phyloP scores from a whole-genome alignment of 2,113 vertebrate species.

The Macrotus californicus region DNA sequence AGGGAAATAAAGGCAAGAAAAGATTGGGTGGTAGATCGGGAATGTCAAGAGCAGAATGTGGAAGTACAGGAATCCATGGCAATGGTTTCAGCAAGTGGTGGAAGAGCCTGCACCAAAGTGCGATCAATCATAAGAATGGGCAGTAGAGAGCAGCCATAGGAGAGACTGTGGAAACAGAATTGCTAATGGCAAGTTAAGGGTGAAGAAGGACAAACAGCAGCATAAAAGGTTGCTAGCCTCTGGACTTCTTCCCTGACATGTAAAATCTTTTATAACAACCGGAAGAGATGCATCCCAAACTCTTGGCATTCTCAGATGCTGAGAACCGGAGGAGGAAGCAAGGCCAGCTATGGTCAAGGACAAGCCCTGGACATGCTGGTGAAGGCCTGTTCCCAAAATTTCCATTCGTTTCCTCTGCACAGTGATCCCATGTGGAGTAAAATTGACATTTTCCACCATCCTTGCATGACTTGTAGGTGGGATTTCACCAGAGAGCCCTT shows the following conservation, averaged over 20 bases:
- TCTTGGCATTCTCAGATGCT: not conserved
- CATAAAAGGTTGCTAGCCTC: not conserved
- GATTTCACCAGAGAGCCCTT: not conserved
- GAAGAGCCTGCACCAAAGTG: not conserved
- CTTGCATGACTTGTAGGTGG: not conserved
- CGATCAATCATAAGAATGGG: not conserved
- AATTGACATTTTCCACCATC: not conserved
- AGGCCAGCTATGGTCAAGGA: not conserved
- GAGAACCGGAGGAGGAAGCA: not conserved
- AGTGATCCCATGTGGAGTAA: not conserved
- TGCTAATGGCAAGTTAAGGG: not conserved
- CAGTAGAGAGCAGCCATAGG: not conserved
- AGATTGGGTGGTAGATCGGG: not conserved
- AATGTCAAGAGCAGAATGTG: not conserved
- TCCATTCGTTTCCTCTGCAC: not conserved
- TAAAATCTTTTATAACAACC: not conserved
- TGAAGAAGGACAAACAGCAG: not conserved
- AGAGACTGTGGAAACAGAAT: not conserved
- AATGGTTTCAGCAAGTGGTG: not conserved
- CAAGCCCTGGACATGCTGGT: accelerated
- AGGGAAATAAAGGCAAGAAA: not conserved
- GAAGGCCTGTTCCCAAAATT: not conserved
- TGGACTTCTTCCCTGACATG: not conserved
- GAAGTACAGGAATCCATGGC: not conserved
- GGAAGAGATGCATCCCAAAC: not conserved